Evolutionary conservation across 2,888 invertebrate genomes (phyloP).

Genomic region (Leptura quadrifasciata): DNA sequence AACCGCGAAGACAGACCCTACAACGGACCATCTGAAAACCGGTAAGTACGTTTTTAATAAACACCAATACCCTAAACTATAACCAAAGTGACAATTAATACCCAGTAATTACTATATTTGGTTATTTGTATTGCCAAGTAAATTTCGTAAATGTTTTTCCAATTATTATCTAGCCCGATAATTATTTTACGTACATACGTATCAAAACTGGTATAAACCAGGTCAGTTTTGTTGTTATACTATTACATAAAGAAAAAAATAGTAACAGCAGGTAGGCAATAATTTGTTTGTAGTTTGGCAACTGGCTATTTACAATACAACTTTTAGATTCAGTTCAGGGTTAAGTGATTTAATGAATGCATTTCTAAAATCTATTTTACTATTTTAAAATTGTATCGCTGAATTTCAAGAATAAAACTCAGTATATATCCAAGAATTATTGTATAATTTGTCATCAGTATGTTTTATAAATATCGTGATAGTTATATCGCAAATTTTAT

Average conservation of each 20-base stretch:
- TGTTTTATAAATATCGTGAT: background rate
- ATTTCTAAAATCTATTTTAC: conserved; percentile 9
- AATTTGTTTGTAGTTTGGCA: conserved; percentile 22
- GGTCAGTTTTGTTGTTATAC: conserved; percentile 25
- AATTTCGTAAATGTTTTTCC: background rate
- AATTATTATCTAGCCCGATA: background rate
- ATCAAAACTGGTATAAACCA: conserved; percentile 9
- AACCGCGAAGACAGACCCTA: conserved; percentile 79
- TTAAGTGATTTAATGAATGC: conserved; percentile 27
- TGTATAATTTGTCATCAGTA: conserved; percentile 6
- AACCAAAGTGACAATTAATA: background rate
- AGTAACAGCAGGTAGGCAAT: conserved; percentile 12
- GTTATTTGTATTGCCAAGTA: background rate
- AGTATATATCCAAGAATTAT: background rate
- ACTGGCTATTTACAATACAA: conserved; percentile 22
- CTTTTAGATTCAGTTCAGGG: conserved; percentile 37
- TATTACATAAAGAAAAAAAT: conserved; percentile 31
- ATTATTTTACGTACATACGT: background rate
- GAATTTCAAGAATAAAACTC: background rate
- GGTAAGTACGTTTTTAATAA: conserved; percentile 63
- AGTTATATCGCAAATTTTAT: background rate
- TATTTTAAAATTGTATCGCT: background rate
- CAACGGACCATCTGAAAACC: conserved; percentile 71
- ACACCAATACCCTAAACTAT: background rate
- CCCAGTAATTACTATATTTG: conserved; percentile 30